These are phyloP conservation scores for Raja brachyura DNA, from an alignment of 2,113 vertebrate species.

Conservation along the genomic window DNA sequence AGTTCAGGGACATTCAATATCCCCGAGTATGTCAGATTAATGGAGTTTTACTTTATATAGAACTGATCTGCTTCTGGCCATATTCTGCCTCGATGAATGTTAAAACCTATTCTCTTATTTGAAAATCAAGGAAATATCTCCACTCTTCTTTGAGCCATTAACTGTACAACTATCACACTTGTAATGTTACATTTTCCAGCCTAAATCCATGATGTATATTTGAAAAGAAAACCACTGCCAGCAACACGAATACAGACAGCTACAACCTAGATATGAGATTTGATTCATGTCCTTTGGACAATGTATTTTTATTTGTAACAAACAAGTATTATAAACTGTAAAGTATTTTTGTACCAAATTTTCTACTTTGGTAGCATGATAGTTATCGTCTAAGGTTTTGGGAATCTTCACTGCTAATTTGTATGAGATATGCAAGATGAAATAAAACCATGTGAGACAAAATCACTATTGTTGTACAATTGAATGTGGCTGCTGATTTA, in stretches of 20 bases:
- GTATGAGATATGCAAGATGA: slow-evolving; percentile 70
- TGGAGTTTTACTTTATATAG: neutral
- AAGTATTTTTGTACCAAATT: slow-evolving; percentile 99
- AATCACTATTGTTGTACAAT: no score
- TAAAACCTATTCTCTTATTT: neutral
- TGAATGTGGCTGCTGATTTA: no score
- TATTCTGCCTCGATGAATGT: neutral
- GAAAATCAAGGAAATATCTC: no score
- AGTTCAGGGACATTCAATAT: no score
- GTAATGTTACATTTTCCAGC: neutral
- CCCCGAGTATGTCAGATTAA: no score
- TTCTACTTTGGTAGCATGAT: slow-evolving; percentile 99
- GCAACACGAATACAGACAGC: slow-evolving; percentile 23
- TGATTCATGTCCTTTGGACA: slow-evolving; percentile 76
- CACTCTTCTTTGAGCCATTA: slow-evolving; percentile 21
- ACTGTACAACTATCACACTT: neutral
- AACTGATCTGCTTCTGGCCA: neutral
- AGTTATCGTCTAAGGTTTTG: slow-evolving; percentile 93
- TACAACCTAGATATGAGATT: slow-evolving; percentile 42
- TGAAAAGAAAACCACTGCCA: slow-evolving; percentile 26
- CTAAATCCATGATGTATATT: slow-evolving; percentile 11
- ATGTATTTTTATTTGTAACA: slow-evolving; percentile 98
- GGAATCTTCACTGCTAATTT: slow-evolving; percentile 88
- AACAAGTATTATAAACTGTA: slow-evolving; percentile 96
- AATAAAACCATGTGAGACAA: slow-evolving; percentile 44